These are phyloP conservation scores for Edolisoma coerulescens DNA, from an alignment of 2,113 vertebrate species.

Conservation along the genomic window DNA sequence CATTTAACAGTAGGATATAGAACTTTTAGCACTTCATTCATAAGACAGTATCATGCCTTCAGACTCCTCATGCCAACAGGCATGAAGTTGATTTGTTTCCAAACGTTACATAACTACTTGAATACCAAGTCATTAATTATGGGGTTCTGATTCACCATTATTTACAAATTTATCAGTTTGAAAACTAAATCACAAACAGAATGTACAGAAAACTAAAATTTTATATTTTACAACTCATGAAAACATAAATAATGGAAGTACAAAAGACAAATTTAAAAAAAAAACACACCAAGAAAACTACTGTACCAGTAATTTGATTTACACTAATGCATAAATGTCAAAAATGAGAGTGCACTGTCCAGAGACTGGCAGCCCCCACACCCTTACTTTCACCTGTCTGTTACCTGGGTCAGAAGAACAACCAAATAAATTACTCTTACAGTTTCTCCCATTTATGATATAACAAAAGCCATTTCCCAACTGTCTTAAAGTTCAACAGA, in stretches of 20 bases:
- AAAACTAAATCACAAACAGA: constrained; percentile 49
- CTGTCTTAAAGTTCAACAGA: background rate
- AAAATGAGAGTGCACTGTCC: background rate
- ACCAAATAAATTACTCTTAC: background rate
- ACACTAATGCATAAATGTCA: constrained; percentile 4
- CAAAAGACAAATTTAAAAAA: background rate
- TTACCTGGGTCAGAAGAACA: background rate
- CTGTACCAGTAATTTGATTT: constrained; percentile 11
- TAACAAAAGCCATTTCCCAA: background rate
- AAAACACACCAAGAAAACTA: background rate
- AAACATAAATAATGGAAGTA: constrained; percentile 56
- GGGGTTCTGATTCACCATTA: constrained; percentile 38
- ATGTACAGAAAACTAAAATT: constrained; percentile 55
- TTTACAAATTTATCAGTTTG: constrained; percentile 60
- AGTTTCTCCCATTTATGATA: background rate
- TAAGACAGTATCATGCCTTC: background rate
- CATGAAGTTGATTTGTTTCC: background rate
- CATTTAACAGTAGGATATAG: background rate
- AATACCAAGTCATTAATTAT: constrained; percentile 35
- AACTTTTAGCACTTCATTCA: background rate
- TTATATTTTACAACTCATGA: constrained; percentile 61
- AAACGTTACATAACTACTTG: background rate
- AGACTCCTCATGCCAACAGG: background rate
- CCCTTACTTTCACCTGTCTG: background rate
- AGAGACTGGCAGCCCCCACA: background rate